These are phyloP conservation scores for Drosophila punjabiensis DNA, from an alignment of 1,140 invertebrate species.

Conservation along the genomic window DNA sequence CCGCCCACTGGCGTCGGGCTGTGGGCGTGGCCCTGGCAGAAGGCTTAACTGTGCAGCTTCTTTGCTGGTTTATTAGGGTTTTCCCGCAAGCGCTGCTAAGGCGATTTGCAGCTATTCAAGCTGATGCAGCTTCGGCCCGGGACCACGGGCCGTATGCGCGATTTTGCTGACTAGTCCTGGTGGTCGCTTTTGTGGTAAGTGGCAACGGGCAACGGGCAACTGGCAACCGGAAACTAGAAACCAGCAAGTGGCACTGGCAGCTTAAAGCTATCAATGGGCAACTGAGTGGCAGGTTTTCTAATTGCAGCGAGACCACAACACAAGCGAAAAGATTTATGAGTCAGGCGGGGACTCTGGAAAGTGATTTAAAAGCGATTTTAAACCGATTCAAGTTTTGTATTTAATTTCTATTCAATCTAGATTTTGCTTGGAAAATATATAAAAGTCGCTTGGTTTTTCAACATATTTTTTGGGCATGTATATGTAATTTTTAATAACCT, in stretches of 20 bases:
- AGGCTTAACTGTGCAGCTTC: slow-evolving; percentile 75
- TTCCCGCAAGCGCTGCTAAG: slow-evolving; percentile 69
- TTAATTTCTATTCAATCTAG: background rate
- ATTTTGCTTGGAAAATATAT: background rate
- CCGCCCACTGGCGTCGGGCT: slow-evolving; percentile 33
- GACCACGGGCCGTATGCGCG: slow-evolving; percentile 70
- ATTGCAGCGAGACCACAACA: slow-evolving; percentile 41
- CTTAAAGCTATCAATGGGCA: slow-evolving; percentile 61
- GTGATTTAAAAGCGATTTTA: slow-evolving; percentile 1
- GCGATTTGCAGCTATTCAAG: slow-evolving; percentile 64
- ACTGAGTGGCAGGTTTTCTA: slow-evolving; percentile 65
- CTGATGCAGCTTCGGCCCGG: slow-evolving; percentile 32
- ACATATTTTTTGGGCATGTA: too few species aligned
- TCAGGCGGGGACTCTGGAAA: slow-evolving; percentile 1
- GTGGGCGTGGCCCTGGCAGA: slow-evolving; percentile 33
- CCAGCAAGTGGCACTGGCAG: slow-evolving; percentile 40
- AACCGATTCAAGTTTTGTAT: background rate
- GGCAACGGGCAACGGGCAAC: background rate
- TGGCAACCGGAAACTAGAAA: slow-evolving; percentile 37
- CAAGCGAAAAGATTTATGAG: slow-evolving; percentile 36
- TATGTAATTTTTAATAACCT: too few species aligned
- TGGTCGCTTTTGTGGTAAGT: slow-evolving; percentile 42
- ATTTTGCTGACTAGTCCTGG: slow-evolving; percentile 54
- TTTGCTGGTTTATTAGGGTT: slow-evolving; percentile 77
- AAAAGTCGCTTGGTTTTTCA: too few species aligned